Base-by-base conservation (phyloP, 2,888 invertebrate genomes). In the Scotopteryx bipunctaria region DNA sequence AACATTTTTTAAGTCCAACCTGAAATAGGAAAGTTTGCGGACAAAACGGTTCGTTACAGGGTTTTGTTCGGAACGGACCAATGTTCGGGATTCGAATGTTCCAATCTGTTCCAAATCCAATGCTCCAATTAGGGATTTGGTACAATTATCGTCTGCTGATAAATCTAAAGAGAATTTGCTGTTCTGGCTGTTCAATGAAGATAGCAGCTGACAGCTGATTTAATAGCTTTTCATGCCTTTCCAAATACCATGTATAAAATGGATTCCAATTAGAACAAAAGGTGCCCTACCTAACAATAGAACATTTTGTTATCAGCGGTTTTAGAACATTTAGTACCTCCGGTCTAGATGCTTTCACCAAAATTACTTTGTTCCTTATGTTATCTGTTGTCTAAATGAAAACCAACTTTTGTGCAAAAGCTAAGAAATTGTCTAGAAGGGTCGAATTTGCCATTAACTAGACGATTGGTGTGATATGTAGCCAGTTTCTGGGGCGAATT, bases 1-100 rank as follows among this genome's bases (percentile, higher is more conserved):
- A 73, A 72, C 71, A 76, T 78, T 78, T 78, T 73, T 77, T 79
- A 83, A 83, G 78, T 78, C 82, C 83, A 81, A 89, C 85, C 89
- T 89, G 89, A 89, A 90, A 89, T 81, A 83, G 88, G 88, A 89
- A 90, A 87, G 77, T 81, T 81, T 82, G 77, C 78, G 81, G 81
- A 83, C 80, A 84, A 84, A 83, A 81, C 78, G 74, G 79, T 77
- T 85, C 81, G 76, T 81, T 77, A 82, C 69, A 76, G 63, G 73
- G 67, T 69, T 55, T 57, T 59, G 58, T 55, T 55, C 38, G 33
- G 33, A 69, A 61, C 54, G 60, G 44, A 25, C 13, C 35, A 57
- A 61, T 63, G 59, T 64, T 46, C 38, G 32, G 9, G 16, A 59
- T 64, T 41, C 35, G 29, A 41, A 41, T 21, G 42, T 5, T 41